Evolutionary conservation across 1,140 invertebrate species (phyloP), one percentile per base, ranked within the genome.

Genomic region (Frieseomelitta varia): DNA sequence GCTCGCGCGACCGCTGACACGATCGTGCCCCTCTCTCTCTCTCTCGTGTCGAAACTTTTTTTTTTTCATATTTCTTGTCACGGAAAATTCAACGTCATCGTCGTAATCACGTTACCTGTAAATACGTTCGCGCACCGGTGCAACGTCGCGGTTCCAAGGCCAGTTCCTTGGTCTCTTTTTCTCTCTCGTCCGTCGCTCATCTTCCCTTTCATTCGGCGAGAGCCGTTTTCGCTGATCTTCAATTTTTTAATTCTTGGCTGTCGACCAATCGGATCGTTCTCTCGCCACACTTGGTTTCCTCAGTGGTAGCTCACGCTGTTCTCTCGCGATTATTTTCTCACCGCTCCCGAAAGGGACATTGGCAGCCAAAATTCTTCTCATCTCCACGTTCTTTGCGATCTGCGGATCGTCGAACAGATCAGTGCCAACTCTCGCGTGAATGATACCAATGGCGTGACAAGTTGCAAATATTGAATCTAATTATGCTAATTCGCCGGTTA

Each of bases 381-480:
- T 2, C 3, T 14, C 11, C 3, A 12, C 11, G 24, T 61, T 1
- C 24, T n/a, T 12, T 61, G 58, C n/a, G 58, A 11, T 61, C 11
- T 4, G 24, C 24, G 24, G 3, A 14, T 14, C 11, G 58, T 0
- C 58, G 24, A 61, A 61, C 14, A 14, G n/a, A n/a, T 12, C 39
- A 4, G 58, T 61, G 14, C 24, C 58, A 14, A 12, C 24, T 12
- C 53, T 15, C 53, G 17, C 53, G 53, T 10, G 84, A 85, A 93
- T 93, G 92, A 93, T 91, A 91, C 88, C 89, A 88, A 92, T 89
- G 90, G 85, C 92, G 90, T 92, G 92, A 93, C 89, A 92, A 91
- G 92, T 90, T 92, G 92, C 91, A 93, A 94, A 93, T 94, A 93
- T 94, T 92, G 92, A 93, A 93, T 93, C 87, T 94, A 93, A 94